Evolutionary conservation across 1,140 invertebrate species (phyloP).

Genomic region (Chrysopa pallens): DNA sequence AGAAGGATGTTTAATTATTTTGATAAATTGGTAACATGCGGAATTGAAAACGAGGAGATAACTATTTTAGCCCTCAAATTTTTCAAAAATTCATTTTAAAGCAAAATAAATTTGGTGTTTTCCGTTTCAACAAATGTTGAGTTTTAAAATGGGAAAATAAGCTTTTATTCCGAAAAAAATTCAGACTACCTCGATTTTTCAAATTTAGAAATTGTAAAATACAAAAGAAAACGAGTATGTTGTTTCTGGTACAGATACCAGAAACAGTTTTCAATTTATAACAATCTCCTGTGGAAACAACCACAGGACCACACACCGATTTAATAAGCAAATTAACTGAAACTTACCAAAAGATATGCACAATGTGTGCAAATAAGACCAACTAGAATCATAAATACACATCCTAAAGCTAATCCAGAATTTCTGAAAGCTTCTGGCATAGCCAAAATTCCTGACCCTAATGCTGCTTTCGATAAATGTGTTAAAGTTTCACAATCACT

Average conservation of each 20-base stretch:
- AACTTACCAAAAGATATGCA: slow-evolving; percentile 64
- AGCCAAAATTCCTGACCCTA: slow-evolving; percentile 81
- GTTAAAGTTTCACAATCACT: slow-evolving; percentile 70
- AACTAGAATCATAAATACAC: slow-evolving; percentile 60
- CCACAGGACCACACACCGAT: not conserved
- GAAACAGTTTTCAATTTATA: not conserved
- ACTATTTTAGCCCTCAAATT: too few species aligned
- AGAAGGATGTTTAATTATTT: too few species aligned
- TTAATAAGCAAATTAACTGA: not conserved
- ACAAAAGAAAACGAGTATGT: too few species aligned
- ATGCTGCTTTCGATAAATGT: slow-evolving; percentile 70
- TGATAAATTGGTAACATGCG: too few species aligned
- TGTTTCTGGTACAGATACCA: not conserved
- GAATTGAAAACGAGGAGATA: too few species aligned
- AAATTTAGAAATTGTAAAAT: too few species aligned
- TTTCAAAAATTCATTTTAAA: too few species aligned
- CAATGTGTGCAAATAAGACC: slow-evolving; percentile 74
- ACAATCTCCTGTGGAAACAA: slow-evolving; percentile 1
- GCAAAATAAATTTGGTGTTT: too few species aligned
- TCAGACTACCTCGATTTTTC: too few species aligned
- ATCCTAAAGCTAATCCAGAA: slow-evolving; percentile 57
- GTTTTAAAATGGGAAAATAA: too few species aligned
- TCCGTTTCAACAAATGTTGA: too few species aligned
- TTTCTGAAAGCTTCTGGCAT: slow-evolving; percentile 74
- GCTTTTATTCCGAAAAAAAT: too few species aligned